Base-by-base conservation (phyloP, 2,797 vertebrate species). In the Sebastes dallii region DNA sequence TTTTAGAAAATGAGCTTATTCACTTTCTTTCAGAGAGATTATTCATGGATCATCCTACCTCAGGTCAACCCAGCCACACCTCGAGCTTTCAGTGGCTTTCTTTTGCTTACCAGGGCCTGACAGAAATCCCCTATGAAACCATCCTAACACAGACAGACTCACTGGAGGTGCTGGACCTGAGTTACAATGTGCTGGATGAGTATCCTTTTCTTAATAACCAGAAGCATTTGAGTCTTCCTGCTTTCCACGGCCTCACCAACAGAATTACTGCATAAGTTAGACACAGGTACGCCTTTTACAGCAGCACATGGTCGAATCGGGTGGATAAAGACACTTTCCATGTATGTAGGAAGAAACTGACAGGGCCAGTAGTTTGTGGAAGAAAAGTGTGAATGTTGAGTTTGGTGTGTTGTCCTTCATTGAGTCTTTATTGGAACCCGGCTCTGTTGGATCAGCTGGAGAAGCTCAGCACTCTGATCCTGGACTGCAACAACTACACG, bases 401-500 rank as follows among this genome's bases (percentile, higher is more conserved):
- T 54, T 30, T 3, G 25, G 14, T 32, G 18, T 73, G 66, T 89
- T 85, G 27, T 91, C 92, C 94, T 95, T 95, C 86, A 95, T 78
- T 83, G 79, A 83, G 77, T 72, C 61, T 69, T 77, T 90, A 93
- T 83, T 87, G 95, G 93, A 96, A 94, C 91, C 95, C 94, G 66
- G 95, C 91, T 88, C 93, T 95, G 50, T 78, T 96, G 86, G 93
- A 87, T 4, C 88, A 90, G 50, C 90, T 96, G 92, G 92, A 95
- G 82, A 94, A 86, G 75, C 92, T 96, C 75, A 96, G 90, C 73
- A 96, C 95, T 50, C 93, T 96, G 66, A 94, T 96, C 79, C 91
- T 96, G 89, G 96, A 96, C 88, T 89, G 92, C 59, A 96, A 96
- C 91, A 94, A 91, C 81, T 96, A 95, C 91, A 95, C 87, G 5